Base-by-base conservation (phyloP, 2,113 vertebrate genomes). In the Dicaeum eximium region DNA sequence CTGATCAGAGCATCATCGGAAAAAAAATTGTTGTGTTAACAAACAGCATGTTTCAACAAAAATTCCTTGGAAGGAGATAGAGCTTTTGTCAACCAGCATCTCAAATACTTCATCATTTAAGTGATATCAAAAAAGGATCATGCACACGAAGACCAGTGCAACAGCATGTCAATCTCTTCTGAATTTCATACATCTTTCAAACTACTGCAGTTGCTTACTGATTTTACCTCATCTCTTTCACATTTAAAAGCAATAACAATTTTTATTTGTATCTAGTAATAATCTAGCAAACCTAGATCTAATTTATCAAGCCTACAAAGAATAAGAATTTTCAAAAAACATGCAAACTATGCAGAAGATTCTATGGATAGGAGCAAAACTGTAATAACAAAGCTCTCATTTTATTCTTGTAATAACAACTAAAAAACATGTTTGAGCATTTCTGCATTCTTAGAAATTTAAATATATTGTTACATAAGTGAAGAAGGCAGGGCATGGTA, bases 1-100 rank as follows among this genome's bases (percentile, higher is more conserved):
- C 2, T 15, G 12, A 85, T 42, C 15, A 72, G 11, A 40, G 9
- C 18, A 35, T 33, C 79, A 56, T 10, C 0, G 0, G 24, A n/a
- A 64, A 78, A 84, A 45, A 18, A 56, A 7, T 47, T 5, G 25
- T 1, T 58, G 33, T 38, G 23, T 30, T 44, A 62, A 45, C 8
- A 81, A 48, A 85, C 22, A 9, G 31, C 2, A 2, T 2, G 3
- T 58, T 89, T 38, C 1, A 2, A 81, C 22, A 81, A 78, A 67
- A 85, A 70, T 9, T 51, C 13, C 33, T 61, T 72, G 12, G 58
- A 87, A 78, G 33, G 1, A 62, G 37, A 70, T 84, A n/a, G 0
- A 74, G 33, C 11, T 67, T 92, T 85, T 54, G 33, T 42, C 56
- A 79, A 81, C 10, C 21, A 72, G 12, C 33, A 56, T 22, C 23